phyloP scores from a whole-genome alignment of 1,140 invertebrate species.

The Nautilus pompilius region DNA sequence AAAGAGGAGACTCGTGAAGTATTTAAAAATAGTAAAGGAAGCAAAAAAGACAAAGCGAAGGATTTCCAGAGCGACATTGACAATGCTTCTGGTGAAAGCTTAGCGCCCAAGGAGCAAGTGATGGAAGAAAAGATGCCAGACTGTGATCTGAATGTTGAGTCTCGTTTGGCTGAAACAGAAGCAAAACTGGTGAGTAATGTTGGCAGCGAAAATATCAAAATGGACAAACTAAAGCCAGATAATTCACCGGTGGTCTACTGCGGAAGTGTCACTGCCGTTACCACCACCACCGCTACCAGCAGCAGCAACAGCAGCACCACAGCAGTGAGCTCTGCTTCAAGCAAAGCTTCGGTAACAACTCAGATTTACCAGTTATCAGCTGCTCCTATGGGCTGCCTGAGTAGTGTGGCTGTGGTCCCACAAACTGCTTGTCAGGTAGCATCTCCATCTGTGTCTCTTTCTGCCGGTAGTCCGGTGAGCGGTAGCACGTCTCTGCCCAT shows the following conservation, averaged over 20 bases:
- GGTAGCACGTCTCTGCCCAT: slow-evolving; percentile 6
- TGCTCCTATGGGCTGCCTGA: slow-evolving; percentile 18
- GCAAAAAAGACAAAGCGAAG: neutral
- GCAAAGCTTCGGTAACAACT: slow-evolving; percentile 4
- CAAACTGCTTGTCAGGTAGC: slow-evolving; percentile 13
- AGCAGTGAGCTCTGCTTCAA: neutral
- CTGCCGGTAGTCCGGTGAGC: neutral
- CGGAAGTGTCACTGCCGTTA: neutral
- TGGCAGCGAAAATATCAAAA: neutral
- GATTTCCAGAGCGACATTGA: neutral
- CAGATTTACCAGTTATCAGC: slow-evolving; percentile 27
- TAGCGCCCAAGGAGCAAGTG: neutral
- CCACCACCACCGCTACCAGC: slow-evolving; percentile 9
- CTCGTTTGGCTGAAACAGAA: neutral
- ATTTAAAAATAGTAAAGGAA: neutral
- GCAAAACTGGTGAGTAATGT: too few relatives aligned
- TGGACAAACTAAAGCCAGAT: slow-evolving; percentile 6
- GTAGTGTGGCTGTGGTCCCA: slow-evolving; percentile 13
- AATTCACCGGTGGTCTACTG: slow-evolving; percentile 1
- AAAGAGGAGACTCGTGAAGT: slow-evolving; percentile 6
- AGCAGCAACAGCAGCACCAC: neutral
- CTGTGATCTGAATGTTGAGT: neutral
- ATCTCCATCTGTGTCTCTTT: slow-evolving; percentile 3
- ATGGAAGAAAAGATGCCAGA: neutral
- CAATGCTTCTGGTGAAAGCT: neutral